phyloP scores from a whole-genome alignment of 2,888 invertebrate species.

The Entomobrya proxima region DNA sequence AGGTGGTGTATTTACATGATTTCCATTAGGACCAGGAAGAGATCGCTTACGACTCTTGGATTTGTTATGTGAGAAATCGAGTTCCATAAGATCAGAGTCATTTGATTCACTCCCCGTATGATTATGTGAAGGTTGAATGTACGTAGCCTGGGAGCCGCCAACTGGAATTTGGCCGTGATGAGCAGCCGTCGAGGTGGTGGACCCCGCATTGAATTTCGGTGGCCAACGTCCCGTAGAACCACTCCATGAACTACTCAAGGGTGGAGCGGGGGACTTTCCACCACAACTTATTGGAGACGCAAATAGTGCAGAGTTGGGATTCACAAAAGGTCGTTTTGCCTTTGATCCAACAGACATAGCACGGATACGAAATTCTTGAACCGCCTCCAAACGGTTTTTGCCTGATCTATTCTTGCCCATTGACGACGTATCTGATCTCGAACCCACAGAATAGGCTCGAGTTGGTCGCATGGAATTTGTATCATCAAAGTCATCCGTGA shows the following conservation, averaged over 20 bases:
- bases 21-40: slow-evolving; percentile 71
- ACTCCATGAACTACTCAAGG: slow-evolving; percentile 80
- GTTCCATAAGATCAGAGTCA: slow-evolving; percentile 75
- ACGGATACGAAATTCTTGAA: slow-evolving; percentile 80
- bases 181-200: neutral
- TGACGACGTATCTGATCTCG: slow-evolving; percentile 82
- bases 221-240: slow-evolving; percentile 79
- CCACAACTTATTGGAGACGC: slow-evolving; percentile 63
- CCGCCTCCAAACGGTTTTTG: slow-evolving; percentile 73
- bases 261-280: slow-evolving; percentile 79
- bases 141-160: slow-evolving; percentile 32
- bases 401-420: slow-evolving; percentile 68
- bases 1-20: slow-evolving; percentile 63
- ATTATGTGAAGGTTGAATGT: slow-evolving; percentile 44
- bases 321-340: slow-evolving; percentile 67
- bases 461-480: slow-evolving; percentile 81
- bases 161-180: slow-evolving; percentile 39
- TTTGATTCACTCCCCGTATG: slow-evolving; percentile 68
- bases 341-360: slow-evolving; percentile 85
- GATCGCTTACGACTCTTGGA: slow-evolving; percentile 73
- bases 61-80: slow-evolving; percentile 75
- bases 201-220: slow-evolving; percentile 75
- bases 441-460: slow-evolving; percentile 91
- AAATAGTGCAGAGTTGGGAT: slow-evolving; percentile 68
- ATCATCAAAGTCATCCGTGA: slow-evolving; percentile 81